Evolutionary conservation across 2,113 vertebrate species (phyloP), one percentile per base, ranked within the genome.

Genomic region (Phocoena phocoena): DNA sequence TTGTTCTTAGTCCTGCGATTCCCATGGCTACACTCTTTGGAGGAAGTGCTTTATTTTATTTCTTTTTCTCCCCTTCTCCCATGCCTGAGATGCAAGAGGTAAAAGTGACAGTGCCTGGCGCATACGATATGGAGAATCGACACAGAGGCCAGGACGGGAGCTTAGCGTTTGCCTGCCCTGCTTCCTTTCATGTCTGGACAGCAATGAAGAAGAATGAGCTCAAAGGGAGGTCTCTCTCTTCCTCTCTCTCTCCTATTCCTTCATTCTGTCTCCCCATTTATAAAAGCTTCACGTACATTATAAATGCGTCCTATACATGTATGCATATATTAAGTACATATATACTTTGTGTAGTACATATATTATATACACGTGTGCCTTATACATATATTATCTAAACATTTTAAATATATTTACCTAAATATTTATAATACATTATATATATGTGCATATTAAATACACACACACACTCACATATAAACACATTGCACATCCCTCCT

Each of bases 1-100:
- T 98, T 96, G 96, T 95, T 98, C 80, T 96, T 80, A 96, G 93
- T 88, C 65, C 91, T 81, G 31, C 1, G 28, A 93, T 96, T 97
- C 97, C 97, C 86, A 33, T 85, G 95, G 96, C 98, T 98, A 83
- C 50, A 12, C 89, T 98, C 96, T 98, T 97, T 93, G 97, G 70
- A 97, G 71, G 58, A 95, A 97, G 89, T 93, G 80, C 93, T 97
- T 98, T 97, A 95, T 97, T 98, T 97, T 81, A 87, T 92, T 97
- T 97, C 70, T 93, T 67, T 60, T 86, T 87, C 25, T 4, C 33
- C n/a, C 79, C 77, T 91, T 93, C 93, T 67, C 68, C 38, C 47
- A 9, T 81, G 92, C 90, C 93, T 96, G 95, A 98, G 85, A 96
- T 93, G 71, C 55, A 73, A 92, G 88, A 86, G 97, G 97, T 94